phyloP scores from a whole-genome alignment of 2,113 vertebrate species.

The Theristicus caerulescens region DNA sequence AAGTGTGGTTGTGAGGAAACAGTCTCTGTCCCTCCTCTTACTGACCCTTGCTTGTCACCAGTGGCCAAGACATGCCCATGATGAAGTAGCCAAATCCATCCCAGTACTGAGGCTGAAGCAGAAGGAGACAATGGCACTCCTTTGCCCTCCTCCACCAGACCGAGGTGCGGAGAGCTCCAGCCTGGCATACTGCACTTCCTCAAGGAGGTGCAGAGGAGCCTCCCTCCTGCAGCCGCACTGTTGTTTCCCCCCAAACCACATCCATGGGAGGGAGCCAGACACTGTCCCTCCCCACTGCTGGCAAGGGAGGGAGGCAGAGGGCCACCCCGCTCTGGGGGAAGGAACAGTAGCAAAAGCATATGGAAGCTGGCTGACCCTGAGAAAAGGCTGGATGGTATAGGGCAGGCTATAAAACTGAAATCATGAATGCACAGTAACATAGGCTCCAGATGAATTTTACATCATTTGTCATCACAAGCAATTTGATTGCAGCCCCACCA shows the following conservation, averaged over 20 bases:
- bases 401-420: background rate
- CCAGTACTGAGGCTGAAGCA: background rate
- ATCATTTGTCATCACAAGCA: background rate
- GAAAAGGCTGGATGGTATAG: background rate
- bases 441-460: background rate
- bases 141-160: background rate
- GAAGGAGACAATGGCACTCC: background rate
- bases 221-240: background rate
- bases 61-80: background rate
- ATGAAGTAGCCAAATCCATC: background rate
- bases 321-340: background rate
- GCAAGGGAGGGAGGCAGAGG: background rate
- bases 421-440: background rate
- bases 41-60: background rate
- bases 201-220: background rate
- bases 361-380: background rate
- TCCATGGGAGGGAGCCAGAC: background rate
- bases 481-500: background rate
- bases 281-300: background rate
- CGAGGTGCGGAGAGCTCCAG: background rate
- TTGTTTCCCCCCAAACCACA: background rate
- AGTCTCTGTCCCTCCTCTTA: background rate
- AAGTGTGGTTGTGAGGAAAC: background rate
- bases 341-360: background rate
- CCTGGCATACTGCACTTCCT: background rate